Conservation (phyloP, 1,140 invertebrate genomes). For the Whitmania pigra region DNA sequence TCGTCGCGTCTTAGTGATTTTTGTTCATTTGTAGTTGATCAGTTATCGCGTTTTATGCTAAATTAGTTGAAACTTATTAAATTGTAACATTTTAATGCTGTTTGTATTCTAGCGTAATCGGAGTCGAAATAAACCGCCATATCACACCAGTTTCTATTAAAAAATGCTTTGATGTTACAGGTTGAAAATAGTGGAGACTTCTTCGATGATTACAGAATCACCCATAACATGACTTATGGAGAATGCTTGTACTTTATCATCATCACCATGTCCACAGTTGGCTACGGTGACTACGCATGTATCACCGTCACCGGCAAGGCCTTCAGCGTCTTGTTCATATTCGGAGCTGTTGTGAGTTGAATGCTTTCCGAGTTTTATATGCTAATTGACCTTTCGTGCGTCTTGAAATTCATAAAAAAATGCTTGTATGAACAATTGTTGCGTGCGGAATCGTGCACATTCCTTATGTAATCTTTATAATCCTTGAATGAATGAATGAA, state of each 20-base stretch:
- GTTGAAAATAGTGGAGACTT: conserved; percentile 41
- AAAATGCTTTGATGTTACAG: conserved; percentile 24
- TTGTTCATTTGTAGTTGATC: conserved; percentile 94
- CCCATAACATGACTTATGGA: conserved; percentile 37
- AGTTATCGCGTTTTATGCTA: conserved; percentile 88
- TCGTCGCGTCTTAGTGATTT: conserved; percentile 79
- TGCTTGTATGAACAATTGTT: no score
- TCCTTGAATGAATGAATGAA: no score
- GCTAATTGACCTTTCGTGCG: background rate
- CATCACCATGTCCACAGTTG: conserved; percentile 43
- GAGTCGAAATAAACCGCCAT: background rate
- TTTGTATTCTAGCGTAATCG: background rate
- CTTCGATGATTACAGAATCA: conserved; percentile 35
- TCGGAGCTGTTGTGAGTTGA: conserved; percentile 37
- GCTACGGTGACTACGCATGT: conserved; percentile 40
- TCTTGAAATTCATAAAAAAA: no score
- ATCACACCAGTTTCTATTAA: no score
- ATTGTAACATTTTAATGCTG: background rate
- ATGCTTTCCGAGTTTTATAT: background rate
- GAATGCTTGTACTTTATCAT: conserved; percentile 42
- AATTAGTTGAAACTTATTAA: conserved; percentile 61
- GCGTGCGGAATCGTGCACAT: no score
- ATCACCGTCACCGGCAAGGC: conserved; percentile 35
- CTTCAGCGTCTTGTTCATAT: conserved; percentile 39
- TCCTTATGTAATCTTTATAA: no score